These are phyloP conservation scores for Sphaerolaimus hirsutus DNA, from an alignment of 2,888 invertebrate species.

Conservation along the genomic window DNA sequence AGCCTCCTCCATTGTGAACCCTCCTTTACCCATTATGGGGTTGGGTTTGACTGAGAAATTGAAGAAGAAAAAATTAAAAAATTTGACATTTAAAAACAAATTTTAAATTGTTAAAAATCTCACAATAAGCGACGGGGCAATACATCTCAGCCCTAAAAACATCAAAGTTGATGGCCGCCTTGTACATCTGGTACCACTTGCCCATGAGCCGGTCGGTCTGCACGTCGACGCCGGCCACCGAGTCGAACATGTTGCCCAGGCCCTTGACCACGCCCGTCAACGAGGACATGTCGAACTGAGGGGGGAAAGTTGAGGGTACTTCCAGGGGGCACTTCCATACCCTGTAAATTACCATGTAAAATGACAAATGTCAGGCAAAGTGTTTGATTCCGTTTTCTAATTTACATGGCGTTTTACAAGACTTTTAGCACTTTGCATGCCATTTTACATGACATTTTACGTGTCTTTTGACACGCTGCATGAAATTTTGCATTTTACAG, in stretches of 20 bases:
- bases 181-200: conserved; percentile 24
- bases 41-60: conserved; percentile 19
- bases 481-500: too few relatives aligned
- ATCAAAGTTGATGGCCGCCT: conserved; percentile 25
- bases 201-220: conserved; percentile 22
- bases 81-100: background rate
- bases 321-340: too few relatives aligned
- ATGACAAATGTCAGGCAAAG: too few relatives aligned
- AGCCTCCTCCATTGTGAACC: conserved; percentile 25
- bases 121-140: conserved; percentile 24
- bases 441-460: too few relatives aligned
- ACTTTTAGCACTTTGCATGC: too few relatives aligned
- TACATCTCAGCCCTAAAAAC: conserved; percentile 25
- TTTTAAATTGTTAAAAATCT: conserved; percentile 6
- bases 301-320: background rate
- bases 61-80: background rate
- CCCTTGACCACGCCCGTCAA: conserved; percentile 22
- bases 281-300: conserved; percentile 21
- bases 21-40: conserved; percentile 22
- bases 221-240: conserved; percentile 20
- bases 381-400: too few relatives aligned
- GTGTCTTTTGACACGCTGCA: too few relatives aligned
- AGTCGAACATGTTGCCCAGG: conserved; percentile 21
- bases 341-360: too few relatives aligned
- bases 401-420: too few relatives aligned